Base-by-base conservation (phyloP, 2,888 invertebrate species). In the Pocota personata region DNA sequence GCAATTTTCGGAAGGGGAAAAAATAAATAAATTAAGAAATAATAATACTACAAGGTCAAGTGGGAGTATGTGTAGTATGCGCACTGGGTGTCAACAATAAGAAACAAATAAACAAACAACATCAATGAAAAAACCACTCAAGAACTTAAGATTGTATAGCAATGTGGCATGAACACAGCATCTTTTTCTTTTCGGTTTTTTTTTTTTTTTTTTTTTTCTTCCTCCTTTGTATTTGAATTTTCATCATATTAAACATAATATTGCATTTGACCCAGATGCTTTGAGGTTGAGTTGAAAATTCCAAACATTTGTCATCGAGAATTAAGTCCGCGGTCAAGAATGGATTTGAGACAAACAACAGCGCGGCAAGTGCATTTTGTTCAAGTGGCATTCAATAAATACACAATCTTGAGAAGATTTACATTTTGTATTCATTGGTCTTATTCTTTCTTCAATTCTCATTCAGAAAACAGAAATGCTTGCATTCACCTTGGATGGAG, bases 261-360 rank as follows among this genome's bases (percentile, higher is more conserved):
- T 48, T 48, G 46, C 32, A 64, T 32, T 64, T 64, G 64, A 64
- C 64, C 64, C 48, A 64, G 32, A 48, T 64, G 16, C 27, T 27
- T 46, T 30, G 30, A 46, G 30, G 30, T 62, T 62, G 60, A 62
- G 43, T 43, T 62, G 30, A 30, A 32, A 62, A 62, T 62, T 62
- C 62, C 62, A 46, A 27, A 62, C 40, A 62, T 62, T 62, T 62
- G 62, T 62, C 62, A 62, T 43, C 62, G 60, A 62, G 62, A 62
- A 46, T 62, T 62, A 62, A 62, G 62, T 10, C 62, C 62, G 62
- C 62, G 48, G 48, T 48, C 48, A 64, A 64, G 64, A 64, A 48
- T 48, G 64, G 64, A 64, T 64, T 16, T 4, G 27, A 60, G 60
- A 27, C 37, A 35, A 21, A 37, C 58, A 43, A 27, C 43, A n/a